Base-by-base conservation (phyloP, 2,888 invertebrate species). In the Dysmachus trigonus region DNA sequence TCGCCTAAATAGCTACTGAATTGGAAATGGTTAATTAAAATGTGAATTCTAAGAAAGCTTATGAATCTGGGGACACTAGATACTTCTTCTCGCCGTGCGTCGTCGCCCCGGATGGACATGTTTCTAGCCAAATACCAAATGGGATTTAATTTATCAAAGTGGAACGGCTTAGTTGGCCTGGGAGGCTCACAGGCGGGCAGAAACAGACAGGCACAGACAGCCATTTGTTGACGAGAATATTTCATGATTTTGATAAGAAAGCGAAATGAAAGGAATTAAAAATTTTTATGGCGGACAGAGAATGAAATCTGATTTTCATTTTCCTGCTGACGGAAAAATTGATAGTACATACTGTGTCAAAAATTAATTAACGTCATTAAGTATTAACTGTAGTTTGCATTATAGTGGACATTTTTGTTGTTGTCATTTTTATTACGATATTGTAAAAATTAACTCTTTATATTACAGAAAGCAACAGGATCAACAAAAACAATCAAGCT, bases 1-100 rank as follows among this genome's bases (percentile, higher is more conserved):
- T 86, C 31, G 41, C 51, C 74, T 51, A 85, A 85, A 85, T 85
- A 84, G 73, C 74, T 74, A 47, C 53, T 85, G 74, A 74, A 84
- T 84, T 73, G 47, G 41, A 73, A 30, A 27, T 30, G 73, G 84
- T 84, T 84, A 73, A 84, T 84, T 84, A 84, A 84, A 84, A 73
- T 84, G 73, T 84, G 82, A 82, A 71, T 82, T 82, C 82, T 62
- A 31, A 73, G 73, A 73, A 73, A 73, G 18, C 35, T 35, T 73
- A 73, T 73, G 73, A 73, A 73, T 62, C 62, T 8, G 62, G 47
- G 62, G 27, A 27, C 62, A 62, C 62, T 22, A 7, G 62, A 22
- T 62, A 8, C 27, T 62, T 22, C 27, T 3, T 62, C 62, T 62
- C n/a, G 7, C 51, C 15, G n/a, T n/a, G n/a, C n/a, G 41, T 6